Evolutionary conservation across 2,113 vertebrate genomes (phyloP), one percentile per base, ranked within the genome.

Genomic region (Notiomystis cincta): DNA sequence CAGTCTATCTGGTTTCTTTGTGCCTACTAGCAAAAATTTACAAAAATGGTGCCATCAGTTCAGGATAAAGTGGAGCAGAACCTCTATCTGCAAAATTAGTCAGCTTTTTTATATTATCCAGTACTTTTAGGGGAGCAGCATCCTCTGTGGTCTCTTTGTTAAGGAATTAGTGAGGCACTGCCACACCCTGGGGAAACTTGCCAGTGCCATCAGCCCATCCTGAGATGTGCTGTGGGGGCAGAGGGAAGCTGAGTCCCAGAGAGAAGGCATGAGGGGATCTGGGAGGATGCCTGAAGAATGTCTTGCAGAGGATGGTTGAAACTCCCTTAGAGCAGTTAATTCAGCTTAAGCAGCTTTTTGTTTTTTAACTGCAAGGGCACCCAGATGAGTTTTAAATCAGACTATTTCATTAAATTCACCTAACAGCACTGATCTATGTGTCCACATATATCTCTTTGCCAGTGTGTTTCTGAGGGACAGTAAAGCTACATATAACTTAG

Each of bases 141-240:
- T 27, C 56, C 87, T 67, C 57, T 53, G 13, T 58, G 20, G 30
- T 25, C 10, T 73, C 28, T 66, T 70, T 28, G 10, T 65, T 69
- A 48, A 54, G 31, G 67, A 73, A 15, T 73, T 73, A 57, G 45
- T 14, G 28, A 64, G 50, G 42, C 28, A 4, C 69, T 88, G 21
- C 33, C 0, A 0, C 24, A 66, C 13, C 6, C 11, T 77, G 28
- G 30, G 47, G 38, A 58, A 57, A 16, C 5, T 23, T 61, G 65
- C 61, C 25, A 9, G 2, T 0, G 2, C 38, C 11, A 38, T 31
- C 51, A 75, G 15, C 70, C 44, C 1, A 1, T 61, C 30, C 53
- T 2, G 3, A 61, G n/a, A 16, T 2, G 3, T 66, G 40, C 31
- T 72, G 11, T 10, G 3, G 44, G 48, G 21, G 20, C 0, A 2